These are phyloP conservation scores for Pseudomyrmex concolor DNA, from an alignment of 1,140 invertebrate species.

Conservation along the genomic window DNA sequence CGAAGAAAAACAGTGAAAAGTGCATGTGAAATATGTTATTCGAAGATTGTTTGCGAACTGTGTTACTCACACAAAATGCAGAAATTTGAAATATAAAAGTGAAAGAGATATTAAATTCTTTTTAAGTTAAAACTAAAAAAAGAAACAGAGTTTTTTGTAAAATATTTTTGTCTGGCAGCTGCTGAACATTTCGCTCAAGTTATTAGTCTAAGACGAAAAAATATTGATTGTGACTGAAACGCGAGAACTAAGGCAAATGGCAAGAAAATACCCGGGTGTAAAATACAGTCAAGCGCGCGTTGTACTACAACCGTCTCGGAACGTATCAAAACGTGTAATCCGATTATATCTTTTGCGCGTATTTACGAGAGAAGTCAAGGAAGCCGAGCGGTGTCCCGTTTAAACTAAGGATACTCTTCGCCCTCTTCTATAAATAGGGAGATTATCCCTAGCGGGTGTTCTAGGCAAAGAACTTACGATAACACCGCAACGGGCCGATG, in stretches of 20 bases:
- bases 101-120: not conserved
- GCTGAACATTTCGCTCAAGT: not conserved
- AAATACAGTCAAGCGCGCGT: constrained; percentile 37
- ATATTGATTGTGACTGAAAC: constrained; percentile 3
- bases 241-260: constrained; percentile 9
- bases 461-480: constrained; percentile 51
- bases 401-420: constrained; percentile 48
- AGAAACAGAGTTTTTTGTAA: not conserved
- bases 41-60: no score
- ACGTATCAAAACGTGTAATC: constrained; percentile 58
- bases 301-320: constrained; percentile 41
- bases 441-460: constrained; percentile 36
- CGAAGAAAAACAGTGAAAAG: not conserved
- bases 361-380: constrained; percentile 52
- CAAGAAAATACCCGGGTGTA: constrained; percentile 34
- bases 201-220: constrained; percentile 5
- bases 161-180: not conserved
- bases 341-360: constrained; percentile 47
- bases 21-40: not conserved
- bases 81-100: not conserved
- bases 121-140: constrained; percentile 6
- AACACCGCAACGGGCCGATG: constrained; percentile 40
- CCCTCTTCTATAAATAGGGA: constrained; percentile 58
- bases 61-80: not conserved
- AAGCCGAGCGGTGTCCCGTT: constrained; percentile 32